Base-by-base conservation (phyloP, 92 coral and sea anemone species). In the Palythoa caribaeorum region DNA sequence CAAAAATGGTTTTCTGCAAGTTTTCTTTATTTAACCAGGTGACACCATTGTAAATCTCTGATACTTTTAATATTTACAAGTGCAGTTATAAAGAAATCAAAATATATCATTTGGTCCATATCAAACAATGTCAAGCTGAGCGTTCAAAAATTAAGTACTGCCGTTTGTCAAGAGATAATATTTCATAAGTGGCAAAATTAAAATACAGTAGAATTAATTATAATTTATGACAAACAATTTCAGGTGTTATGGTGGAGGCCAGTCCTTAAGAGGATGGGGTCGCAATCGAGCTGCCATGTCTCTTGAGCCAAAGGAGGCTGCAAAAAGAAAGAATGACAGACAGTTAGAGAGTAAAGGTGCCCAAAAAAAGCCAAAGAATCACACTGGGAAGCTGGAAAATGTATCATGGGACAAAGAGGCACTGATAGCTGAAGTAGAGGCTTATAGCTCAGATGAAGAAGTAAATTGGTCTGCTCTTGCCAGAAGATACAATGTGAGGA, bases 231-330 rank as follows among this genome's bases (percentile, higher is more conserved):
- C 19, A 77, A 77, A 77, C 81, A 77, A 77, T 77, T 77, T 77
- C 81, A 86, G 44, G 68, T 40, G 89, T 55, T 86, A 86, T 76
- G 84, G 89, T 57, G 74, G 77, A 65, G 83, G 84, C 80, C 89
- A 86, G 44, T 86, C 89, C 63, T 70, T 76, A 75, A 86, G 83
- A 76, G 89, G 84, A 54, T 86, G 89, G 89, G 72, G 80, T 51
- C 84, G 76, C 74, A 40, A 63, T 70, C 70, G 84, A 48, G 28
- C 80, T 19, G 84, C 89, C 70, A 54, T 47, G 71, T 86, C 89
- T 48, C 73, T 86, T 76, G 89, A 86, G 66, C 79, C 84, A 76
- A 74, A 39, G 57, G 89, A 66, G 63, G 79, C 89, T 86, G 89
- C 89, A 86, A 86, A 86, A 86, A 86, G 59, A 73, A 86, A 83